Percentiles rank a stretch among this genome's conserved stretches.
Evolutionary conservation across 2,797 vertebrate species (phyloP).

Genomic region (Calcarius lapponicus): DNA sequence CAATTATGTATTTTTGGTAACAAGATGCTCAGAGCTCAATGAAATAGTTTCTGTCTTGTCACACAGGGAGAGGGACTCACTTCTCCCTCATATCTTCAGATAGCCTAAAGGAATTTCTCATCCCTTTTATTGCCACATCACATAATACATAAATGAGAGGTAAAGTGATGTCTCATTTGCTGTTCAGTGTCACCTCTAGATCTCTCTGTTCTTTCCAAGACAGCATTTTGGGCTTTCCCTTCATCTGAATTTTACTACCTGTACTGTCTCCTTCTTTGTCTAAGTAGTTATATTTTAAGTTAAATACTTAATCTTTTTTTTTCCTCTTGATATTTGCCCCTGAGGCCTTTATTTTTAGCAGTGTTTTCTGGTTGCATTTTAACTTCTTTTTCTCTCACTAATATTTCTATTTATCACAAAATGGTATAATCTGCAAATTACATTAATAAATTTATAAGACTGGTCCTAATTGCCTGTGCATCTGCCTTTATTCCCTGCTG

Average conservation of each 20-base stretch:
- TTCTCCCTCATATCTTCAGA: background rate
- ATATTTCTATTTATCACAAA: slow-evolving; percentile 1
- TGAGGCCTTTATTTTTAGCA: background rate
- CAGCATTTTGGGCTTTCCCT: background rate
- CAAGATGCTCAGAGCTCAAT: background rate
- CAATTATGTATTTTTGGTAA: background rate
- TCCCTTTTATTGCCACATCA: background rate
- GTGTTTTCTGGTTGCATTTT: background rate
- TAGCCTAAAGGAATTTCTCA: slow-evolving; percentile 15
- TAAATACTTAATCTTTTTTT: background rate
- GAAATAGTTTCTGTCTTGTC: background rate
- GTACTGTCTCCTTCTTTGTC: background rate
- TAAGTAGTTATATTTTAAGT: background rate
- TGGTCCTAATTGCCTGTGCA: background rate
- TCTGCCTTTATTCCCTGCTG: background rate
- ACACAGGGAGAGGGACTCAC: background rate
- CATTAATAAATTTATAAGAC: slow-evolving; percentile 18
- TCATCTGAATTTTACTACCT: background rate
- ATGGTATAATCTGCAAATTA: background rate
- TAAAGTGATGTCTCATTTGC: background rate
- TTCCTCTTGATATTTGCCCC: background rate
- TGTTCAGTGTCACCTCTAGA: background rate
- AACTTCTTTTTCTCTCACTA: background rate
- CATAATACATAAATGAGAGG: background rate
- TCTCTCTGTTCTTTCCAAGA: background rate